These are phyloP conservation scores for Kobus ellipsiprymnus DNA, from an alignment of 2,113 vertebrate genomes.

Conservation along the genomic window DNA sequence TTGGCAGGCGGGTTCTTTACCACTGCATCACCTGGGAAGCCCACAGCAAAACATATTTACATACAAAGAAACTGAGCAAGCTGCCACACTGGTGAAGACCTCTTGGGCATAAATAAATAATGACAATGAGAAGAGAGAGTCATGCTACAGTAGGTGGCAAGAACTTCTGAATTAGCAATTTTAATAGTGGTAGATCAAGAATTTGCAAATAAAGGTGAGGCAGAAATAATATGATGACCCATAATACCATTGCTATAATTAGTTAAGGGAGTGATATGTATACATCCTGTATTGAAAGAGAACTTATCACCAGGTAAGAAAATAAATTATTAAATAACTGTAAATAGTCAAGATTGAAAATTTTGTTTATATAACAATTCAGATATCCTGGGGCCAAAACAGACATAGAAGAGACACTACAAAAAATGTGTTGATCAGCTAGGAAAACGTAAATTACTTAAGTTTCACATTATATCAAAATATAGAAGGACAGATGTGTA, in stretches of 20 bases:
- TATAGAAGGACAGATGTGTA: background rate
- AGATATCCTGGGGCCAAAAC: background rate
- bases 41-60: background rate
- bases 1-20: background rate
- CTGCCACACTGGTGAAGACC: background rate
- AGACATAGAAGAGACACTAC: background rate
- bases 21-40: background rate
- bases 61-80: background rate
- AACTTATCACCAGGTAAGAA: background rate
- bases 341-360: background rate
- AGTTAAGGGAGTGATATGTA: background rate
- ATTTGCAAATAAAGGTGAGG: background rate
- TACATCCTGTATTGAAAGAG: accelerated
- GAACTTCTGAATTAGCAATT: background rate
- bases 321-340: background rate
- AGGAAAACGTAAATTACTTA: background rate
- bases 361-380: background rate
- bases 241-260: background rate
- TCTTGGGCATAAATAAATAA: background rate
- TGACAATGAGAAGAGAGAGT: background rate
- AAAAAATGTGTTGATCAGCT: background rate
- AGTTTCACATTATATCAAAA: background rate
- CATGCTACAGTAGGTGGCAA: background rate
- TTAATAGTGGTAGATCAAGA: background rate
- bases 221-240: background rate